phyloP scores from a whole-genome alignment of 2,797 vertebrate species.

The Eulemur mongoz region DNA sequence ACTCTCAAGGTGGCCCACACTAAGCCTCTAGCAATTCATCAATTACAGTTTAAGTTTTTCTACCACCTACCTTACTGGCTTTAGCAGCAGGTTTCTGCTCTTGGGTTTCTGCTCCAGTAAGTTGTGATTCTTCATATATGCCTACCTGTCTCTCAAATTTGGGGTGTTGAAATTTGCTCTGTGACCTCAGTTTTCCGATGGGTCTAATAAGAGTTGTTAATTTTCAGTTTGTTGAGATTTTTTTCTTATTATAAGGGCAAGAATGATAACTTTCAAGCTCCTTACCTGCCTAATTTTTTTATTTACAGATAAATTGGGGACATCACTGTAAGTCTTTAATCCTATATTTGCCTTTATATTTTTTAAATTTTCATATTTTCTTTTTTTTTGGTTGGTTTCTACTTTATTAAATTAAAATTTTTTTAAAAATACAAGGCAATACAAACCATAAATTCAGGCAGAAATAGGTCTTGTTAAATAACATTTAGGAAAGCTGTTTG shows the following conservation, averaged over 20 bases:
- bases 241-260: neutral
- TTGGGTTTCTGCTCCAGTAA: neutral
- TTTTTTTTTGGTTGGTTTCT: neutral
- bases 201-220: neutral
- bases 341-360: neutral
- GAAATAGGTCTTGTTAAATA: slow-evolving; percentile 19
- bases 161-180: neutral
- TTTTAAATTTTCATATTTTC: neutral
- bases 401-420: slow-evolving; percentile 60
- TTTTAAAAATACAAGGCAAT: slow-evolving; percentile 33
- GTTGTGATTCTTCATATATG: neutral
- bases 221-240: neutral
- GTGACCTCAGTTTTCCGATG: neutral
- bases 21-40: neutral
- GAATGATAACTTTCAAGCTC: neutral
- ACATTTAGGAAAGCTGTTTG: neutral
- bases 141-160: neutral
- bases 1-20: neutral
- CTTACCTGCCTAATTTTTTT: neutral
- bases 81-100: neutral
- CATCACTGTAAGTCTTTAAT: neutral
- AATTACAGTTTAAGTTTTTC: neutral
- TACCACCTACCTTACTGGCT: neutral
- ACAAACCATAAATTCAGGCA: neutral
- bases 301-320: neutral